Percentiles rank a stretch among this genome's conserved stretches.
Conservation (phyloP, 2,888 invertebrate species). For the Meliscaeva auricollis region DNA sequence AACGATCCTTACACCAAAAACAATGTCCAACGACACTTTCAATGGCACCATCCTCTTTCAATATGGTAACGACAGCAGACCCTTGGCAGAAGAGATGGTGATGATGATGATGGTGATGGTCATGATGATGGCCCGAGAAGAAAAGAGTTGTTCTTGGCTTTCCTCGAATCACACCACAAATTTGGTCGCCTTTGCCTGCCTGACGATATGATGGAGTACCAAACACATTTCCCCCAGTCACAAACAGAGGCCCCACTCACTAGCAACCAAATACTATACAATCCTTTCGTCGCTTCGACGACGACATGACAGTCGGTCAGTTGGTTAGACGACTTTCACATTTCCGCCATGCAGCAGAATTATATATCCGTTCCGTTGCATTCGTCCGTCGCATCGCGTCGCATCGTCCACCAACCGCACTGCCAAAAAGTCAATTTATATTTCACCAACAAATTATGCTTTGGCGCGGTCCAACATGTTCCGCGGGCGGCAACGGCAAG, state of each 20-base stretch:
- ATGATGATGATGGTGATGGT: constrained; percentile 56
- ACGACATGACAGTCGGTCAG: background rate
- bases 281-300: background rate
- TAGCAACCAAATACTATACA: constrained; percentile 12
- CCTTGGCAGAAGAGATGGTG: constrained; percentile 35
- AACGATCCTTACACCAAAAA: constrained; percentile 76
- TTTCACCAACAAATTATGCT: constrained; percentile 74
- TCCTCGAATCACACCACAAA: constrained; percentile 52
- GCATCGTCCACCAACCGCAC: background rate
- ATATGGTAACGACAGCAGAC: constrained; percentile 61
- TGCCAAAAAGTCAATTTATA: constrained; percentile 75
- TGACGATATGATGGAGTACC: constrained; percentile 76
- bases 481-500: constrained; percentile 41
- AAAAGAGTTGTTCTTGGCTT: constrained; percentile 41
- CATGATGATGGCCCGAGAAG: constrained; percentile 61
- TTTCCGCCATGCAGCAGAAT: constrained; percentile 58
- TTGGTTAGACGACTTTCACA: constrained; percentile 63
- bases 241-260: constrained; percentile 20
- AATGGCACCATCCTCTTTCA: constrained; percentile 74
- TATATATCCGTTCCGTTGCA: constrained; percentile 41
- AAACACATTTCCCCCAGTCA: constrained; percentile 51
- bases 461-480: constrained; percentile 57
- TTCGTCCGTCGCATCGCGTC: background rate
- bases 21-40: constrained; percentile 77
- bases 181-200: constrained; percentile 69